Conservation (phyloP, 2,888 invertebrate genomes). For the Galerucella calmariensis region DNA sequence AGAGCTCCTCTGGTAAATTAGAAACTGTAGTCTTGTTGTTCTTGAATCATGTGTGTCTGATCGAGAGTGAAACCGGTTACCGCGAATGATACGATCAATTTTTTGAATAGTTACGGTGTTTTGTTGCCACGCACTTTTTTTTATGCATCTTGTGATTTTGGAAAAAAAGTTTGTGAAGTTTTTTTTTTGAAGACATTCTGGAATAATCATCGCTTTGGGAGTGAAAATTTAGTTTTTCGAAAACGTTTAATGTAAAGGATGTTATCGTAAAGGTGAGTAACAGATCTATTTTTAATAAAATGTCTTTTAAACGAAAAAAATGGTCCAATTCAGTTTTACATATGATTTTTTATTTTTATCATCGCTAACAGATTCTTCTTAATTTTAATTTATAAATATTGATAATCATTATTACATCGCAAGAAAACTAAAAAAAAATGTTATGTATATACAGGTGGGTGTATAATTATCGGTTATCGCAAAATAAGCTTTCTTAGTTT, state of each 20-base stretch:
- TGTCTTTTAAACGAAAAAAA: no score
- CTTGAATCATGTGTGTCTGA: conserved; percentile 28
- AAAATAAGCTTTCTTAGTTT: no score
- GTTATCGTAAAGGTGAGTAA: conserved; percentile 7
- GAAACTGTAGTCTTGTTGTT: conserved; percentile 24
- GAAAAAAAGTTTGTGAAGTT: no score
- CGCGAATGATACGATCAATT: conserved; percentile 13
- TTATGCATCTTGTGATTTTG: conserved; percentile 2
- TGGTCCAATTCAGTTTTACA: no score
- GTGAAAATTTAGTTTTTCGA: not conserved
- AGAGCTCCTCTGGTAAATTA: conserved; percentile 50
- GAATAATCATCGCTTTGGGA: not conserved
- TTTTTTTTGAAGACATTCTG: not conserved
- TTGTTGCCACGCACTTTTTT: not conserved
- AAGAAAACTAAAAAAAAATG: no score
- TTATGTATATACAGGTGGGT: no score
- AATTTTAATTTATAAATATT: no score
- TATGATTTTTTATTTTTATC: no score
- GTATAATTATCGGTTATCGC: no score
- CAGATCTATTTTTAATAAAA: not conserved
- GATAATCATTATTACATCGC: no score
- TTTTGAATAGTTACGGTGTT: not conserved
- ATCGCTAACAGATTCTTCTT: no score
- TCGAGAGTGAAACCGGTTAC: conserved; percentile 30
- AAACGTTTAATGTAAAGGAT: not conserved